phyloP scores from a whole-genome alignment of 2,888 invertebrate genomes.

The Clivina fossor region DNA sequence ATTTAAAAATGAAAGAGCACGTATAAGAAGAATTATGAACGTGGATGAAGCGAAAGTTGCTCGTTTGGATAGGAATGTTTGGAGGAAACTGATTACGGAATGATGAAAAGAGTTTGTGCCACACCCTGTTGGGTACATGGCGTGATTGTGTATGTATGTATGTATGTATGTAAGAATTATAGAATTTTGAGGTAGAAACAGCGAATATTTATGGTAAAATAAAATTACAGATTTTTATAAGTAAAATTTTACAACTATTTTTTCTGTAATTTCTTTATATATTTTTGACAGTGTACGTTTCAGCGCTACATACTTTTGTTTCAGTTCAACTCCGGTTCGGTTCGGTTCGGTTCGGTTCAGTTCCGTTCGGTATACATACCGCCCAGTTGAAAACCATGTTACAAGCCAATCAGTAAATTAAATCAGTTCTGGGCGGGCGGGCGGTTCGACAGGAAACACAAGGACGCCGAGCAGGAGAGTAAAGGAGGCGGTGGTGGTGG shows the following conservation, averaged over 20 bases:
- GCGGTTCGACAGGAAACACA: conserved; percentile 4
- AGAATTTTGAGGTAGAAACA: too few species aligned
- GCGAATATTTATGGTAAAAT: neutral
- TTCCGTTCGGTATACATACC: neutral
- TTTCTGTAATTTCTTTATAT: neutral
- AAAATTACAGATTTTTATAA: too few species aligned
- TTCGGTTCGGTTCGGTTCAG: neutral
- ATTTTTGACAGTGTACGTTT: neutral
- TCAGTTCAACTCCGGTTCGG: conserved; percentile 4
- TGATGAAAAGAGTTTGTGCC: too few species aligned
- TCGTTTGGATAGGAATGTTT: too few species aligned
- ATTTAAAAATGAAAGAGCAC: too few species aligned
- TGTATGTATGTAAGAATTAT: too few species aligned
- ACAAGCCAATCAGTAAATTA: conserved; percentile 41
- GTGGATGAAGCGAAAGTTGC: too few species aligned
- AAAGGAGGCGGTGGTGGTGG: neutral
- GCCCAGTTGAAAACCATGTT: conserved; percentile 16
- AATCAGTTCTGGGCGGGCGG: conserved; percentile 36
- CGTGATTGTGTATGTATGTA: too few species aligned
- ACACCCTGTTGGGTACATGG: too few species aligned
- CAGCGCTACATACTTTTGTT: conserved; percentile 15
- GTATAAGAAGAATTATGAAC: too few species aligned
- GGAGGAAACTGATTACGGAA: too few species aligned
- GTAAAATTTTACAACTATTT: too few species aligned
- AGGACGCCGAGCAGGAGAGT: conserved; percentile 2